A percentile compares a stretch with the other conserved stretches of the same genome.
Evolutionary conservation across 2,113 vertebrate species (phyloP).

Genomic region (Heterochromis multidens): DNA sequence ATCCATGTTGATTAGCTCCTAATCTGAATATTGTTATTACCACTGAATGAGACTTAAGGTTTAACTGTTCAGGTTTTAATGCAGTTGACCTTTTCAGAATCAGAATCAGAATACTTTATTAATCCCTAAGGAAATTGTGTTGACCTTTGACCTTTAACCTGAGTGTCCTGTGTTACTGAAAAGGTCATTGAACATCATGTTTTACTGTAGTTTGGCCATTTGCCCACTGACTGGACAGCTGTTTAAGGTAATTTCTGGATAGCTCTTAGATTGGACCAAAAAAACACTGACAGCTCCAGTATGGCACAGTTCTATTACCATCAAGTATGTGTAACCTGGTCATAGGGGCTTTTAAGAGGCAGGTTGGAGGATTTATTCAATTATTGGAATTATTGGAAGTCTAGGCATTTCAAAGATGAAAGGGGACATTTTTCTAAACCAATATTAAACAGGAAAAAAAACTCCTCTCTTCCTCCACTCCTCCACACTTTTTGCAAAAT

Average conservation of each 20-base stretch:
- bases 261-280: background rate
- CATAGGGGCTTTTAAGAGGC: background rate
- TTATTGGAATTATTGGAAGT: background rate
- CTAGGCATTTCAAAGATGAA: background rate
- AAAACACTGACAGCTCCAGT: background rate
- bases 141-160: background rate
- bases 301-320: background rate
- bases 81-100: background rate
- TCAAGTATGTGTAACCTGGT: accelerated
- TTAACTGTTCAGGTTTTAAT: background rate
- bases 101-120: too few relatives aligned
- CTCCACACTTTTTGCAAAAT: too few relatives aligned
- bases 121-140: too few relatives aligned
- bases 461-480: too few relatives aligned
- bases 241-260: background rate
- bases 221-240: background rate
- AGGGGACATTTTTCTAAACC: background rate
- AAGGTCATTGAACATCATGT: background rate
- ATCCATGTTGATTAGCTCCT: accelerated
- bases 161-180: background rate
- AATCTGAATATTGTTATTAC: background rate
- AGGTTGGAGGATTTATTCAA: background rate
- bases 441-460: background rate
- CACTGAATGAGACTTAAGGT: background rate
- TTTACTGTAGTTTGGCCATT: background rate